A percentile compares a stretch with the other conserved stretches of the same genome.
These are phyloP conservation scores for Neoaliturus tenellus DNA, from an alignment of 2,888 invertebrate genomes.

Conservation along the genomic window DNA sequence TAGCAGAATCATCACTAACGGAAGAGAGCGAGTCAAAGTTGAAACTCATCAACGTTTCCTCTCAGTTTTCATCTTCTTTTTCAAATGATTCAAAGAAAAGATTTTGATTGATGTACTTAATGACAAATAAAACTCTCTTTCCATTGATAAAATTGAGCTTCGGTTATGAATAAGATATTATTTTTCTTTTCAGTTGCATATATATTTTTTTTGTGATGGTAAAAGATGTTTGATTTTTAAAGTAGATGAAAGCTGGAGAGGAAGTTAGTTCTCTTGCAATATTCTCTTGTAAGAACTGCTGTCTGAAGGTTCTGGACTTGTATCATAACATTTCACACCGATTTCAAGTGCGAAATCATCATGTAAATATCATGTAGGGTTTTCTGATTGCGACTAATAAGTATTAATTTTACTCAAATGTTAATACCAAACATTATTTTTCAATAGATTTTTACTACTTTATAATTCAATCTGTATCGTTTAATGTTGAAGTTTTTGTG, in stretches of 20 bases:
- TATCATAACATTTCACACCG: conserved; percentile 33
- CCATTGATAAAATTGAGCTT: not conserved
- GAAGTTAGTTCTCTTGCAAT: not conserved
- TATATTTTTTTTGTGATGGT: not conserved
- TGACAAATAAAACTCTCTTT: not conserved
- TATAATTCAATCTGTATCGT: not conserved
- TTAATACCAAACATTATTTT: conserved; percentile 4
- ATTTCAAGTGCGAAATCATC: conserved; percentile 38
- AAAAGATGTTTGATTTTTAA: not conserved
- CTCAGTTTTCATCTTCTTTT: not conserved
- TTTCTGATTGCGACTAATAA: not conserved
- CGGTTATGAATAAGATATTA: not conserved
- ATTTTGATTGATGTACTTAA: not conserved
- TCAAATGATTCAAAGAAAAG: not conserved
- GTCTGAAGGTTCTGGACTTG: conserved; percentile 29
- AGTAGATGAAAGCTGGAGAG: not conserved
- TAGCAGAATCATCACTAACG: not conserved
- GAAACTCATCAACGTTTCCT: not conserved
- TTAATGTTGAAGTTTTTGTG: conserved; percentile 20
- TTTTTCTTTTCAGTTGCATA: too few relatives aligned
- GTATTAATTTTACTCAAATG: conserved; percentile 14
- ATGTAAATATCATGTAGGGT: too few relatives aligned
- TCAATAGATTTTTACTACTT: conserved; percentile 19
- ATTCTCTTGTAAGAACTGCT: conserved; percentile 28
- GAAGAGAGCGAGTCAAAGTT: not conserved